Conservation (phyloP, 2,113 vertebrate genomes). For the Cheirogaleus medius region DNA sequence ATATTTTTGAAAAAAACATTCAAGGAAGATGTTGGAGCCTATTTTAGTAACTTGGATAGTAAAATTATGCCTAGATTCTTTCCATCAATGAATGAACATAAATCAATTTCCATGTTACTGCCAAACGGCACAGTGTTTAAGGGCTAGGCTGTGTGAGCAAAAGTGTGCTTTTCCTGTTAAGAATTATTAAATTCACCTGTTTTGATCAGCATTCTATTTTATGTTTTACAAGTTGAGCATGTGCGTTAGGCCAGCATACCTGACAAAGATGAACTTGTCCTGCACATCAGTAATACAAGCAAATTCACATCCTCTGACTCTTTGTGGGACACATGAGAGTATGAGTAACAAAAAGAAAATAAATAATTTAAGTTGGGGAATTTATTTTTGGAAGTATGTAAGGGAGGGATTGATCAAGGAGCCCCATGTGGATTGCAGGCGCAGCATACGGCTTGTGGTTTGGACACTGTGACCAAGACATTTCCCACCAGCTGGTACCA, state of each 20-base stretch:
- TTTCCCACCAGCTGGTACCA: constrained; percentile 30
- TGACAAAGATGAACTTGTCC: background rate
- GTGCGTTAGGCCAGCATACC: background rate
- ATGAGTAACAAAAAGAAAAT: background rate
- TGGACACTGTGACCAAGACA: constrained; percentile 42
- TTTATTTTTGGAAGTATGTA: background rate
- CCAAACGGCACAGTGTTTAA: background rate
- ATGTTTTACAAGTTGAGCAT: background rate
- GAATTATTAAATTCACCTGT: background rate
- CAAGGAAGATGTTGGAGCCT: background rate
- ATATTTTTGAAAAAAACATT: background rate
- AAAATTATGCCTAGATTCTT: background rate
- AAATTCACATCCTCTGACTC: background rate
- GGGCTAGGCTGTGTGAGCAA: background rate
- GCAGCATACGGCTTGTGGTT: constrained; percentile 1
- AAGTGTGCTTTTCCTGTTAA: background rate
- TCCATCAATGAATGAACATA: background rate
- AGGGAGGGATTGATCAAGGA: background rate
- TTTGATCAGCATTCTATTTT: background rate
- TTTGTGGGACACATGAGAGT: background rate
- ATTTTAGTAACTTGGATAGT: background rate
- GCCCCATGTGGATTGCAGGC: background rate
- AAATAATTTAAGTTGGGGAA: background rate
- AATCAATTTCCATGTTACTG: background rate
- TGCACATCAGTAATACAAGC: background rate